Conservation (phyloP, 1,140 invertebrate species). For the Zaprionus camerounensis region DNA sequence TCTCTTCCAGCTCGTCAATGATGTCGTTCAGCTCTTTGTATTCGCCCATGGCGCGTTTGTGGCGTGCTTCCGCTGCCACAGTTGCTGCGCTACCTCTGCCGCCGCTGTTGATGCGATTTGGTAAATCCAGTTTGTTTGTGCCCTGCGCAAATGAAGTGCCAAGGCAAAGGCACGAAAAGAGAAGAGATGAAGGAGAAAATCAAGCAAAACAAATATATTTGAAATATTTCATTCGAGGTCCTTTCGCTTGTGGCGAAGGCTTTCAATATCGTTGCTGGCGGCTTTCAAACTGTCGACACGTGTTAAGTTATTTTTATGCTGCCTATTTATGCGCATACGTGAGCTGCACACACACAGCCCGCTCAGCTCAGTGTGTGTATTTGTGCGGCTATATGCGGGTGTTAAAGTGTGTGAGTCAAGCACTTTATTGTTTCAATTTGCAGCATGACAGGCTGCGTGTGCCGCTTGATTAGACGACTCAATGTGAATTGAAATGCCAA, state of each 20-base stretch:
- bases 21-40: conserved; percentile 78
- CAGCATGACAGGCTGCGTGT: conserved; percentile 64
- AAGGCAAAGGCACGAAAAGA: conserved; percentile 33
- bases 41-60: conserved; percentile 76
- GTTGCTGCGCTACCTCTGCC: conserved; percentile 27
- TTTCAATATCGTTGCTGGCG: conserved; percentile 48
- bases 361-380: conserved; percentile 7
- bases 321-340: conserved; percentile 78
- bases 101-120: conserved; percentile 68
- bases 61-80: conserved; percentile 55
- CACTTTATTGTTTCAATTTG: conserved; percentile 83
- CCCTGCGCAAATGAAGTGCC: conserved; percentile 73
- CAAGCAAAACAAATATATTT: conserved; percentile 58
- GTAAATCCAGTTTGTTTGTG: conserved; percentile 76
- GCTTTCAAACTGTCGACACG: conserved; percentile 78
- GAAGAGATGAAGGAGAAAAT: conserved; percentile 2
- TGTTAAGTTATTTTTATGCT: conserved; percentile 83
- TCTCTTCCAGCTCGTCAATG: conserved; percentile 78
- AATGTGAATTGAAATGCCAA: conserved; percentile 81
- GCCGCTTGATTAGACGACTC: conserved; percentile 79
- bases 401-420: conserved; percentile 63
- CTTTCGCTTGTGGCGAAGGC: conserved; percentile 35
- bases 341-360: conserved; percentile 53
- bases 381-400: conserved; percentile 12
- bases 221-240: conserved; percentile 65